Evolutionary conservation across 2,113 vertebrate species (phyloP), one percentile per base, ranked within the genome.

Genomic region (Corythoichthys intestinalis): DNA sequence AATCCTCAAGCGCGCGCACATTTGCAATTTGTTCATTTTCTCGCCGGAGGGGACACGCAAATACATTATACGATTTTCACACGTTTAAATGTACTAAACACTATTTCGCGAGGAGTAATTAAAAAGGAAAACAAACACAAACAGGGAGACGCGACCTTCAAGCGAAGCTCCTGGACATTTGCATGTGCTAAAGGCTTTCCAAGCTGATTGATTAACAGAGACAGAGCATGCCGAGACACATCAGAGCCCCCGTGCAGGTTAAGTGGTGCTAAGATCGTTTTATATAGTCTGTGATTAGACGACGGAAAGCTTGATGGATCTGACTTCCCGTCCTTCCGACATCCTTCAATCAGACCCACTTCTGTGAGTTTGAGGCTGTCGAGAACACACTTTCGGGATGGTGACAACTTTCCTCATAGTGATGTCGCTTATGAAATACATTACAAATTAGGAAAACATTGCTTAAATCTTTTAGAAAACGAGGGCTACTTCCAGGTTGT

Each of bases 191-290:
- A 80, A 84, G 72, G 70, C 83, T 62, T 47, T 47, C 73, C 79
- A 75, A 87, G 85, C 82, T 86, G 89, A 92, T 90, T 91, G 89
- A 92, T 93, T 92, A 92, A 92, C 87, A 88, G 87, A 91, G 91
- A 91, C 91, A 92, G 89, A 91, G 87, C 89, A 91, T 87, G 87
- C 83, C 86, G 84, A 91, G 88, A 84, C 83, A 85, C 87, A 92
- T 91, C 91, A 90, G 83, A 85, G 81, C 83, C 77, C 73, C 76
- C 72, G 80, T 81, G 65, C 89, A 91, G 89, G 91, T 92, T 92
- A 93, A 92, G 88, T 90, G 91, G 89, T 91, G 91, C 91, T 91
- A 87, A 90, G 88, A 91, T 93, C 90, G 90, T 91, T 89, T 91
- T 87, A 90, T 90, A 89, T 83, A 82, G 87, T 79, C 83, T 77